Percentiles rank a stretch among this genome's conserved stretches.
Evolutionary conservation across 2,113 vertebrate genomes (phyloP).

Genomic region (Mirounga angustirostris): DNA sequence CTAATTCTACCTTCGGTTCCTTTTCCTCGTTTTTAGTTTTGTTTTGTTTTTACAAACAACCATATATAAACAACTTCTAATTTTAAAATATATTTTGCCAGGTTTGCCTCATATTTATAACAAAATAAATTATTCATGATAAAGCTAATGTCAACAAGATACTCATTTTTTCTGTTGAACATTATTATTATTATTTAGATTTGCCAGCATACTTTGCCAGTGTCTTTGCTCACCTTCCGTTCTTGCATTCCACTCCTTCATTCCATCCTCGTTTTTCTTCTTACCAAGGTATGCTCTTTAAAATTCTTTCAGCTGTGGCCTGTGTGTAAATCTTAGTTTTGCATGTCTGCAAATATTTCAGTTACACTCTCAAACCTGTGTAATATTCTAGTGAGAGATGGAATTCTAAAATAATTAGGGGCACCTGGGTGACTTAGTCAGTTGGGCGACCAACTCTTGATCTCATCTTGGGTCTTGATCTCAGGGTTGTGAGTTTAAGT

Average conservation of each 20-base stretch:
- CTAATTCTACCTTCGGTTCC: not conserved
- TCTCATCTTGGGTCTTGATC: not conserved
- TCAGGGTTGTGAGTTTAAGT: not conserved
- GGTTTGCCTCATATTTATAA: not conserved
- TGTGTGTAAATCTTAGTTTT: not conserved
- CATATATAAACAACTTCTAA: not conserved
- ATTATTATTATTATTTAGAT: not conserved
- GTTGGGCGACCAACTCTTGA: not conserved
- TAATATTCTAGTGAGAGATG: not conserved
- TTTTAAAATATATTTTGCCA: constrained; percentile 47
- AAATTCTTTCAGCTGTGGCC: not conserved
- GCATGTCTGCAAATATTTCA: constrained; percentile 43
- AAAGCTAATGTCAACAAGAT: not conserved
- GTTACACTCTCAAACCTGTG: not conserved
- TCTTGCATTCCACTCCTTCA: not conserved
- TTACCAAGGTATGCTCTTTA: not conserved
- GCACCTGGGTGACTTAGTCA: not conserved
- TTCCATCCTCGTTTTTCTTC: not conserved
- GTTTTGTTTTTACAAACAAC: not conserved
- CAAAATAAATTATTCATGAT: constrained; percentile 6
- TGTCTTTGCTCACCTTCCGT: not conserved
- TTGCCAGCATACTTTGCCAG: not conserved
- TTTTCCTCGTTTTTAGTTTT: not conserved
- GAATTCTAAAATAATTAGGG: constrained; percentile 18
- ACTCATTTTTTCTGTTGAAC: not conserved